Conservation (phyloP, 2,797 vertebrate genomes). For the Sphenopsis melanotis region DNA sequence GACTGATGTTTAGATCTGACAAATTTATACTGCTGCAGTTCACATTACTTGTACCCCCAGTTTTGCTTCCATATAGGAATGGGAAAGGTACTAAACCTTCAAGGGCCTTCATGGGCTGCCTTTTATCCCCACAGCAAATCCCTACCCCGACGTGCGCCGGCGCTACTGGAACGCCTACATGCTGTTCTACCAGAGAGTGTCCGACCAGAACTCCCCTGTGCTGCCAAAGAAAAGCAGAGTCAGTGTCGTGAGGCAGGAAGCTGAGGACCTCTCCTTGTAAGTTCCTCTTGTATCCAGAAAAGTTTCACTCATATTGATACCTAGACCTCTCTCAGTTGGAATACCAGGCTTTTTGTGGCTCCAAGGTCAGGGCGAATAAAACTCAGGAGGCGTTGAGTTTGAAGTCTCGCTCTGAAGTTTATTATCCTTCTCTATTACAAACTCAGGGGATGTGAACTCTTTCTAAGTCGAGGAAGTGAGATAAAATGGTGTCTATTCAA, state of each 20-base stretch:
- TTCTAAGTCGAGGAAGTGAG: not conserved
- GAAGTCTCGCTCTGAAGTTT: not conserved
- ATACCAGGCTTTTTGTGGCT: not conserved
- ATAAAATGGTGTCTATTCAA: not conserved
- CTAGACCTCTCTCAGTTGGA: not conserved
- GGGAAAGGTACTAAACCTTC: not conserved
- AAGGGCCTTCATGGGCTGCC: not conserved
- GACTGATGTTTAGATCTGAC: not conserved
- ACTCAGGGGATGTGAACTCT: not conserved
- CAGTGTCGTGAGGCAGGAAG: constrained; percentile 95
- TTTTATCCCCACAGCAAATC: constrained; percentile 82
- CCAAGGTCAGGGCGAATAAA: not conserved
- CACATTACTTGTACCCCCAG: not conserved
- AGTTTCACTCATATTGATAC: not conserved
- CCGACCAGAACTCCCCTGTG: constrained; percentile 95
- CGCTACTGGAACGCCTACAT: constrained; percentile 99
- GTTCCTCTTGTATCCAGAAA: constrained; percentile 32
- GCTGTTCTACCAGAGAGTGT: constrained; percentile 97
- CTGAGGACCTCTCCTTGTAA: constrained; percentile 93
- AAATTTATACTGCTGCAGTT: not conserved
- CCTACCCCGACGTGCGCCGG: constrained; percentile 92
- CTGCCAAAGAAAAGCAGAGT: constrained; percentile 97
- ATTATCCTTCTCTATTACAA: not conserved
- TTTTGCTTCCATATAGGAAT: not conserved
- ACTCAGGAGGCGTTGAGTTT: not conserved